phyloP scores from a whole-genome alignment of 2,113 vertebrate species.

The Sinocyclocheilus grahami region DNA sequence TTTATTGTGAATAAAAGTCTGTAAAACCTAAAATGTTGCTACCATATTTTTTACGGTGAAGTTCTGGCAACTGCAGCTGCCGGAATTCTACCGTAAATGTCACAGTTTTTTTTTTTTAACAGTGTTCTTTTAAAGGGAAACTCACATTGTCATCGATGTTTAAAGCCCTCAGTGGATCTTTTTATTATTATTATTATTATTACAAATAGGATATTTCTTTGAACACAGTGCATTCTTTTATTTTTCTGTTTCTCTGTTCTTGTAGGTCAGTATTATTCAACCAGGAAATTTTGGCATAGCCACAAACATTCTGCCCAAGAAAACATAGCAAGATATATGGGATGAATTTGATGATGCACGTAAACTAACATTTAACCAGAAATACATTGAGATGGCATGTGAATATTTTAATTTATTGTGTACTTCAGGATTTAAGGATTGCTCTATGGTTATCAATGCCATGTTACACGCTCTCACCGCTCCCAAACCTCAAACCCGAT shows the following conservation, averaged over 20 bases:
- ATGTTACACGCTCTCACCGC: constrained; percentile 77
- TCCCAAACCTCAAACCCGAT: constrained; percentile 67
- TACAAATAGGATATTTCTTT: neutral
- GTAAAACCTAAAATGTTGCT: no score
- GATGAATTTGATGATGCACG: constrained; percentile 68
- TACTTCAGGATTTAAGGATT: constrained; percentile 63
- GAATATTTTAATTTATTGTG: constrained; percentile 68
- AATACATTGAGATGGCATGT: constrained; percentile 69
- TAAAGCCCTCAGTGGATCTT: neutral
- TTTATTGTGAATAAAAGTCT: no score
- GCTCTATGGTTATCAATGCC: constrained; percentile 67
- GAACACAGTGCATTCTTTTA: neutral
- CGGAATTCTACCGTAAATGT: no score
- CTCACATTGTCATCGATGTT: neutral
- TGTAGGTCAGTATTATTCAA: constrained; percentile 80
- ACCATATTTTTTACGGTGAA: no score
- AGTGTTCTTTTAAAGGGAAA: neutral
- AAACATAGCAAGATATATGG: constrained; percentile 72
- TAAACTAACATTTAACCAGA: constrained; percentile 68
- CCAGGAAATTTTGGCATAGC: constrained; percentile 79
- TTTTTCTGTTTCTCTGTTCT: constrained; percentile 3
- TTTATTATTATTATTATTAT: neutral
- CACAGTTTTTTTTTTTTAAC: no score
- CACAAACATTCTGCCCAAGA: constrained; percentile 74
- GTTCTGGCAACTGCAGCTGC: no score